Evolutionary conservation across 1,140 invertebrate genomes (phyloP), one percentile per base, ranked within the genome.

Genomic region (Sesamia nonagrioides): DNA sequence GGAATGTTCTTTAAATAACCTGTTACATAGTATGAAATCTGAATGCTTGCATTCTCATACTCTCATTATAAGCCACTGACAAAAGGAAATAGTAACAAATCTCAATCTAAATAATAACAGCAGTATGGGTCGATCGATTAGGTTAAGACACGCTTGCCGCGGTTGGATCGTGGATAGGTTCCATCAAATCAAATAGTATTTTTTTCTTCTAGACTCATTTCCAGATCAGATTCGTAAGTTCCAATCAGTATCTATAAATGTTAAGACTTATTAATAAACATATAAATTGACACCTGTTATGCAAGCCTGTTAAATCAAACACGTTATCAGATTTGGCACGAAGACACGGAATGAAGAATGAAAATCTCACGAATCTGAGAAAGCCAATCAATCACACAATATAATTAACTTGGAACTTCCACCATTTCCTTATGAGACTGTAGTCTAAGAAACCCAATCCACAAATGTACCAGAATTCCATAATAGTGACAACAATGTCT

Each of bases 401-500:
- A 15, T 27, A 63, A 18, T 63, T 18, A 18, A 2, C 4, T 63
- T 63, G 60, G 60, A 63, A 42, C 7, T 42, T 42, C 60, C 60
- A 40, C 6, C 35, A 37, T 9, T n/a, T 18, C 37, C 15, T 13
- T 60, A 60, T n/a, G 0, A 21, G 56, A 15, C 56, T 60, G 13
- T n/a, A n/a, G n/a, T n/a, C 13, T 50, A 60, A 60, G 56, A 13
- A 60, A 60, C 27, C n/a, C 35, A 40, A 17, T n/a, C 33, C 27
- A 11, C 37, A 21, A 37, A 37, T n/a, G 61, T 21, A 6, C 37
- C n/a, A n/a, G 61, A 42, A 13, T 21, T n/a, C 61, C 61, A 66
- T 66, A 66, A 42, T 21, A 42, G 61, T 66, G 8, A 17, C 5
- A 42, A 66, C 61, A 66, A 66, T 66, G 61, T 66, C 8, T 66